Conservation (phyloP, 2,888 invertebrate species). For the Dendrolimus pini region DNA sequence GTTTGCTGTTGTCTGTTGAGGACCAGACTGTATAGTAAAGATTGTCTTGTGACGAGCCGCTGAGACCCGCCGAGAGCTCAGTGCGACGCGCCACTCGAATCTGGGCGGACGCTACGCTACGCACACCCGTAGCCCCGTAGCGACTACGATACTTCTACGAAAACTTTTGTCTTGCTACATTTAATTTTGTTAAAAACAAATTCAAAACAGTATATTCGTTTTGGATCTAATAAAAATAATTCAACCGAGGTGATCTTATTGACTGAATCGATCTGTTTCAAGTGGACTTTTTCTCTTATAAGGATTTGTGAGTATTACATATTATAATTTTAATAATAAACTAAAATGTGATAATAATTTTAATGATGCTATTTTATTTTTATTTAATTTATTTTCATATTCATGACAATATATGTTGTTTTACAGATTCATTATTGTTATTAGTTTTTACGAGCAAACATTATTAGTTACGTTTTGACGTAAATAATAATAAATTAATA, state of each 20-base stretch:
- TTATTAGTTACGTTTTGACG: too few relatives aligned
- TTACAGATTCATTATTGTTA: too few relatives aligned
- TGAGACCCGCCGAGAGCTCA: conserved; percentile 48
- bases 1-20: conserved; percentile 65
- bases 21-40: conserved; percentile 59
- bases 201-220: background rate
- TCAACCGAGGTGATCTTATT: conserved; percentile 12
- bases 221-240: conserved; percentile 1
- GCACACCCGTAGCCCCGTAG: conserved; percentile 31
- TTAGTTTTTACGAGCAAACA: too few relatives aligned
- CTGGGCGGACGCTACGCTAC: conserved; percentile 57
- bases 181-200: background rate
- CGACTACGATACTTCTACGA: conserved; percentile 28
- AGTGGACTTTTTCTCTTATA: conserved; percentile 31
- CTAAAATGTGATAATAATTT: too few relatives aligned
- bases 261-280: conserved; percentile 18
- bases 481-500: too few relatives aligned
- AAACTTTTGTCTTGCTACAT: conserved; percentile 7
- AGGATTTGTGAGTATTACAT: conserved; percentile 45
- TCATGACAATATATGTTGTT: too few relatives aligned
- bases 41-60: conserved; percentile 67
- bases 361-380: too few relatives aligned
- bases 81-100: conserved; percentile 57
- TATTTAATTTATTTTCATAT: too few relatives aligned
- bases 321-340: background rate